Percentiles rank a stretch among this genome's conserved stretches.
phyloP scores from a whole-genome alignment of 1,140 invertebrate genomes.

The Drosophila melanica region DNA sequence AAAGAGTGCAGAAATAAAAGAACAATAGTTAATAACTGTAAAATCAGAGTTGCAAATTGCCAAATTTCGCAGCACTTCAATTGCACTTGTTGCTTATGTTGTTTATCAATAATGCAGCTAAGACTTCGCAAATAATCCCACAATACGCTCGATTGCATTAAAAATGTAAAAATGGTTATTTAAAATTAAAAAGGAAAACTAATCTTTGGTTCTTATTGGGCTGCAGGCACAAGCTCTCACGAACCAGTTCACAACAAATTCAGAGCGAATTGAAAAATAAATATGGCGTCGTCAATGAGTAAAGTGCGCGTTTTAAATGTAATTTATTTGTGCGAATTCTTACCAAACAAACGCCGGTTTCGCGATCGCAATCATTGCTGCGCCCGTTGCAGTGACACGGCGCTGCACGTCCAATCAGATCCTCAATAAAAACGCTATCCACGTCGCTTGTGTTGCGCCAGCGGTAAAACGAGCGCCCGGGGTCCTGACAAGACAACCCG shows the following conservation, averaged over 20 bases:
- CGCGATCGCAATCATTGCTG: slow-evolving; percentile 90
- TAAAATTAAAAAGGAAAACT: not conserved
- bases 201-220: not conserved
- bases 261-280: not conserved
- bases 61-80: not conserved
- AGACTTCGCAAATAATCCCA: not conserved
- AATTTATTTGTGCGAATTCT: slow-evolving; percentile 49
- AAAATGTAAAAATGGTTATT: not conserved
- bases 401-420: slow-evolving; percentile 90
- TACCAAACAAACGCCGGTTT: slow-evolving; percentile 94
- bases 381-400: slow-evolving; percentile 93
- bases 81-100: not conserved
- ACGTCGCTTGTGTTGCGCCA: slow-evolving; percentile 86
- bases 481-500: slow-evolving; percentile 93
- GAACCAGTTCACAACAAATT: not conserved
- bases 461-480: slow-evolving; percentile 93
- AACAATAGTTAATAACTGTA: not conserved
- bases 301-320: not conserved
- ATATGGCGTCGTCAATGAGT: not conserved
- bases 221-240: not conserved
- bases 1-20: not conserved
- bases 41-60: not conserved
- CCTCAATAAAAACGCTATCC: slow-evolving; percentile 77
- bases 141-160: not conserved
- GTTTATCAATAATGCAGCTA: not conserved